phyloP scores from a whole-genome alignment of 2,888 invertebrate genomes.

The Embidobia sp. region DNA sequence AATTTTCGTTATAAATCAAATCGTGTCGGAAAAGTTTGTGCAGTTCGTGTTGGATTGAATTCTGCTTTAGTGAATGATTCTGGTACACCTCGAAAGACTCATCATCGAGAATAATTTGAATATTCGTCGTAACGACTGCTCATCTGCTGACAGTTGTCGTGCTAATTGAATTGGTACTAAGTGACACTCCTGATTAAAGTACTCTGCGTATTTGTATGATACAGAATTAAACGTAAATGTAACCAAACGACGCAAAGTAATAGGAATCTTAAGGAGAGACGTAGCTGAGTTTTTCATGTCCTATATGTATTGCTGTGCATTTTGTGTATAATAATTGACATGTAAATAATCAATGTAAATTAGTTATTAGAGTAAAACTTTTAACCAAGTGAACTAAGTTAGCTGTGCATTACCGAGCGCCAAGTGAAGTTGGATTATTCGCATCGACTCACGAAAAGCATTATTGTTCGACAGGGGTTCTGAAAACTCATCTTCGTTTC shows the following conservation, averaged over 20 bases:
- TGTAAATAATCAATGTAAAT: conserved; percentile 65
- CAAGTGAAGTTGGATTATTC: conserved; percentile 22
- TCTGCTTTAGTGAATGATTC: too few relatives aligned
- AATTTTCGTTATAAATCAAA: too few relatives aligned
- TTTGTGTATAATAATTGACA: conserved; percentile 63
- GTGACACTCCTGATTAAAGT: conserved; percentile 40
- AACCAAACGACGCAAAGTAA: conserved; percentile 68
- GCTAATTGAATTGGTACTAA: conserved; percentile 33
- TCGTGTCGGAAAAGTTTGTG: too few relatives aligned
- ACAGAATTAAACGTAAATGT: conserved; percentile 71
- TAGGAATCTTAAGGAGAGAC: conserved; percentile 62
- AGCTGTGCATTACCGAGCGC: conserved; percentile 21
- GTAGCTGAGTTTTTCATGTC: conserved; percentile 64
- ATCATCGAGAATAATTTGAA: too few relatives aligned
- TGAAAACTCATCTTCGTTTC: conserved; percentile 66
- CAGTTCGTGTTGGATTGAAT: too few relatives aligned
- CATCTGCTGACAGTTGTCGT: too few relatives aligned
- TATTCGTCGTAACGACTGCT: too few relatives aligned
- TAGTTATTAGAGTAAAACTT: conserved; percentile 55
- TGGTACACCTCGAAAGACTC: too few relatives aligned
- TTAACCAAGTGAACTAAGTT: conserved; percentile 52
- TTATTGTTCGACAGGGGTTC: conserved; percentile 34
- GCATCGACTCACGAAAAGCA: conserved; percentile 15
- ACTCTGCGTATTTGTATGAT: conserved; percentile 71
- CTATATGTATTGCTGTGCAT: conserved; percentile 55